These are phyloP conservation scores for Synanthedon formicaeformis DNA, from an alignment of 2,888 invertebrate species.

Conservation along the genomic window DNA sequence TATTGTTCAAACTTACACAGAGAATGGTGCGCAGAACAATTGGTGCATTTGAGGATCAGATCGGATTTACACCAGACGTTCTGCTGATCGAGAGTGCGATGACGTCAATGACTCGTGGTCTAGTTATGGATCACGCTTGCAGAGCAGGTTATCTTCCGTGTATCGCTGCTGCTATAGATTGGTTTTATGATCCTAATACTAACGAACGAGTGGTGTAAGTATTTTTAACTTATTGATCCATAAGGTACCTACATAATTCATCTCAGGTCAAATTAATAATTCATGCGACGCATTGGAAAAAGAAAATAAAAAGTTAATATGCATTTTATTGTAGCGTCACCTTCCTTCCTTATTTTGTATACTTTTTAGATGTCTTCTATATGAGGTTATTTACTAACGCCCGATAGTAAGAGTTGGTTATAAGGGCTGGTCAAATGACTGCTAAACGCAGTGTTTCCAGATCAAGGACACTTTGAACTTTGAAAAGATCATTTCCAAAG, in stretches of 20 bases:
- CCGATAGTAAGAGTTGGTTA: no score
- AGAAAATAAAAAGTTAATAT: no score
- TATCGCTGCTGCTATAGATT: constrained; percentile 53
- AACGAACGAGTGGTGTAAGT: constrained; percentile 41
- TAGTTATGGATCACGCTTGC: constrained; percentile 62
- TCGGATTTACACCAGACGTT: constrained; percentile 40
- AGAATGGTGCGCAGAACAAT: constrained; percentile 48
- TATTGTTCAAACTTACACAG: constrained; percentile 16
- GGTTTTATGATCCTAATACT: constrained; percentile 42
- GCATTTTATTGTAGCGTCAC: no score
- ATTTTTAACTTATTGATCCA: background rate
- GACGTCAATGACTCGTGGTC: constrained; percentile 40
- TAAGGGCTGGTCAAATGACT: no score
- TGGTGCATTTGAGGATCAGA: constrained; percentile 29
- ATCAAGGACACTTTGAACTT: no score
- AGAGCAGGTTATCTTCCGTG: constrained; percentile 45
- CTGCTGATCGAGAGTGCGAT: constrained; percentile 33
- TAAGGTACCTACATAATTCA: background rate
- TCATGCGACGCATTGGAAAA: background rate
- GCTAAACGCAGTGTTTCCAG: no score
- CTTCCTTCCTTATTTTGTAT: no score
- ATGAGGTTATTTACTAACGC: no score
- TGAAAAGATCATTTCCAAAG: no score
- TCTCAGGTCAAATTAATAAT: background rate
- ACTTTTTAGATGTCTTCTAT: no score